Evolutionary conservation across 2,888 invertebrate genomes (phyloP), one percentile per base, ranked within the genome.

Genomic region (Xestia c-nigrum): DNA sequence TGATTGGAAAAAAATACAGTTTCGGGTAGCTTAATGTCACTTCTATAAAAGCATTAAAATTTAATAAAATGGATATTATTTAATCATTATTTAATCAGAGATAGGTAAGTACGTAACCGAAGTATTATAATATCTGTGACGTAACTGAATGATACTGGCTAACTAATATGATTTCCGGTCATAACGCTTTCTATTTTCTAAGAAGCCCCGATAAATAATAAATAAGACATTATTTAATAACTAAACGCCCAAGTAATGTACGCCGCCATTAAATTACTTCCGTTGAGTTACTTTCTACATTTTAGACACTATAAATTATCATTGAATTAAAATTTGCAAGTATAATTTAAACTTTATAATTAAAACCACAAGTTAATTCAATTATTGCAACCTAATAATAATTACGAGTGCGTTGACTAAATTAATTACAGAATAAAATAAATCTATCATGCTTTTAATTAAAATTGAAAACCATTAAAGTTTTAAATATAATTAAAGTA

Each of bases 171-270:
- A 65, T 59, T 70, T 69, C 57, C 31, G n/a, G 31, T 31, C 38
- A 31, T 64, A 38, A 50, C 57, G 31, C 63, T 80, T 78, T 73
- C 47, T 12, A 55, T 63, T 76, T 47, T n/a, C n/a, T 31, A 14
- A 57, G 31, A 73, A 70, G 2, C 7, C 7, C 14, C 31, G 3
- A 59, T 59, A 19, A 31, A 19, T 59, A 59, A 59, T 1, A 59
- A 59, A 59, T 19, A 19, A 38, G 1, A 19, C 5, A 61, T 9
- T 61, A 61, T 59, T 59, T 19, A 31, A 31, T 19, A 31, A 9
- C 40, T 3, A 21, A 52, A 52, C 9, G 5, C 10, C 3, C 21
- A 38, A 74, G 12, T 52, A 52, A 46, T 12, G 21, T 19, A 52
- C 59, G 16, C 40, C 7, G 9, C 31, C 9, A 31, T 38, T 21